Evolutionary conservation across 2,888 invertebrate species (phyloP).

Genomic region (Alloplasta piceator): DNA sequence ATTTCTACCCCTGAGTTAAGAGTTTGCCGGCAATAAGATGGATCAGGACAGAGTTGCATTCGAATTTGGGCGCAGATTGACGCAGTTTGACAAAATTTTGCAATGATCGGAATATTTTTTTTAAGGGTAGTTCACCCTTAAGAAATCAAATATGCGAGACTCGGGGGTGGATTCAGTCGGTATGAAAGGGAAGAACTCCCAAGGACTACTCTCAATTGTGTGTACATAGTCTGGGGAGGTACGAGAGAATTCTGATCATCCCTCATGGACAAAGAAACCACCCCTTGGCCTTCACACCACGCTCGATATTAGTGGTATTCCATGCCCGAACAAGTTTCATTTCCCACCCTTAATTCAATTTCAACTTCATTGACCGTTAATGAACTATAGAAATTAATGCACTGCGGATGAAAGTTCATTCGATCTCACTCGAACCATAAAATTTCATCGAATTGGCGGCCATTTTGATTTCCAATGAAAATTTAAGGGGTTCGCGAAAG

Average conservation of each 20-base stretch:
- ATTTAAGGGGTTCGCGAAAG: too few species aligned
- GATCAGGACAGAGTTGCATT: too few species aligned
- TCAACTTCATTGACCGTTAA: slow-evolving; percentile 47
- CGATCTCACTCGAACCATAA: not conserved
- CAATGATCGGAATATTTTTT: too few species aligned
- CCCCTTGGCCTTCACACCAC: slow-evolving; percentile 29
- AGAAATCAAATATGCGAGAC: slow-evolving; percentile 38
- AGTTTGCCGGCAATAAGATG: too few species aligned
- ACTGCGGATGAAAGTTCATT: not conserved
- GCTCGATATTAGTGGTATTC: slow-evolving; percentile 34
- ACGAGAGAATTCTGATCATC: slow-evolving; percentile 19
- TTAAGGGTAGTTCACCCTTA: too few species aligned
- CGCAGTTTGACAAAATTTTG: too few species aligned
- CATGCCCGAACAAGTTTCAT: slow-evolving; percentile 29
- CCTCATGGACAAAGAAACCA: slow-evolving; percentile 47
- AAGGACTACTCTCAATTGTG: slow-evolving; percentile 10
- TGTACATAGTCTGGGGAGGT: not conserved
- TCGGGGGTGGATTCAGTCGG: slow-evolving; percentile 45
- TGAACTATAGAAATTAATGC: slow-evolving; percentile 39
- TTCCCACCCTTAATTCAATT: slow-evolving; percentile 47
- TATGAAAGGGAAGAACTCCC: slow-evolving; percentile 50
- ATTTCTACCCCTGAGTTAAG: too few species aligned
- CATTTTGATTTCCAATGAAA: too few species aligned
- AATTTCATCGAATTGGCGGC: too few species aligned
- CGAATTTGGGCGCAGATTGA: too few species aligned